phyloP scores from a whole-genome alignment of 2,797 vertebrate species.

The Argentina silus region DNA sequence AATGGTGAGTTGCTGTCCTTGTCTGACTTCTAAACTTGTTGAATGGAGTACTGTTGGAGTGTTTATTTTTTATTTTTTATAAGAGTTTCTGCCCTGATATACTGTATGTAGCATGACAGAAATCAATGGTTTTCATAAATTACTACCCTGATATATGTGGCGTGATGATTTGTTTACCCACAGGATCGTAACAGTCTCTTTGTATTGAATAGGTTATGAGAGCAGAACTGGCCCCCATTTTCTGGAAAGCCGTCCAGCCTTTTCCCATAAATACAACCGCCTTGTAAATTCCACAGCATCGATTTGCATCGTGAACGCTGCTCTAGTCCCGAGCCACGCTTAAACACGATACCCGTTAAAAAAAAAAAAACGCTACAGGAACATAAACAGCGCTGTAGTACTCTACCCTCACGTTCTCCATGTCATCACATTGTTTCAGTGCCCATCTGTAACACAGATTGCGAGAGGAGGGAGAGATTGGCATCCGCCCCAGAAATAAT shows the following conservation, averaged over 20 bases:
- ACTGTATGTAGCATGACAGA: conserved; percentile 2
- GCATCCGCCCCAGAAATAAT: background rate
- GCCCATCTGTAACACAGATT: background rate
- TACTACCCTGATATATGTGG: conserved; percentile 19
- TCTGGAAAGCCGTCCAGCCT: conserved; percentile 28
- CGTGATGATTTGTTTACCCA: conserved; percentile 24
- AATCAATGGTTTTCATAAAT: conserved; percentile 30
- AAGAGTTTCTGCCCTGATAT: background rate
- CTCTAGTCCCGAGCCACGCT: conserved; percentile 28
- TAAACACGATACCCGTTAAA: background rate
- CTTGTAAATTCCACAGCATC: conserved; percentile 51
- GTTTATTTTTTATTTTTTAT: background rate
- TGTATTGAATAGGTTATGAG: conserved; percentile 18
- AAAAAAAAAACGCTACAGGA: conserved; percentile 30
- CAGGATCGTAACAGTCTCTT: conserved; percentile 26
- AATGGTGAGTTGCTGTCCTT: too few species aligned
- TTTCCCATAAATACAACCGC: conserved; percentile 52
- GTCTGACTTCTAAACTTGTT: too few species aligned
- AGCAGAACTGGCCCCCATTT: conserved; percentile 38
- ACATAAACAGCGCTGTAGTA: conserved; percentile 11
- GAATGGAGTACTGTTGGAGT: too few species aligned
- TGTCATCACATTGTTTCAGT: background rate
- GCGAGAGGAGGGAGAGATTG: background rate
- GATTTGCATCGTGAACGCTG: conserved; percentile 38
- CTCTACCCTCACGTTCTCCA: background rate